Base-by-base conservation (phyloP, 23 tunicate species). In the Halocynthia aurantium region DNA sequence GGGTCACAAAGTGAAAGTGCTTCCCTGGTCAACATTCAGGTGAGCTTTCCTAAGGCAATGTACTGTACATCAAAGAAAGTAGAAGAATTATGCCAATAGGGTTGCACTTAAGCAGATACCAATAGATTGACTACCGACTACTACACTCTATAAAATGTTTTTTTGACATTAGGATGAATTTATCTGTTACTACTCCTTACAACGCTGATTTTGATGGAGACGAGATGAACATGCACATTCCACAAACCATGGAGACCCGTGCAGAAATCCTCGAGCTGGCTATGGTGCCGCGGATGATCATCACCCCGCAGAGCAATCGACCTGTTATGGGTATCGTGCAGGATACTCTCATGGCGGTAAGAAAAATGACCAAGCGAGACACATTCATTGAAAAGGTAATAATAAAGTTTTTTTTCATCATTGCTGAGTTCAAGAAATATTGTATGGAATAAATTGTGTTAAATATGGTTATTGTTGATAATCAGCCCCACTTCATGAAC, bases 291-390 rank as follows among this genome's bases (percentile, higher is more conserved):
- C 80, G 94, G 49, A 67, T 96, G 83, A 92, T 96, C 72, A 76
- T 96, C 70, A 96, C 99, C 7, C 99, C 99, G 6, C 99, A 96
- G 71, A 85, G 88, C 72, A 96, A 96, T 58, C 88, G 99, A 6
- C 99, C 99, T 52, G 99, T 96, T 77, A 96, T 96, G 99, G 99
- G 99, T 54, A 96, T 96, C 76, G 99, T 96, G 62, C 99, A 96
- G 81, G 99, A 96, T 71, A 96, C 99, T 6, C 77, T 96, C 63
- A 96, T 96, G 31, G 99, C 99, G 51, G 99, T 90, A 75, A 67
- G 99, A 9, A 96, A 96, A 80, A 89, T 96, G 96, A 96, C 99
- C 56, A 96, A 96, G 66, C 76, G 99, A 49, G 99, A 96, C 78
- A 67, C 88, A 5, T 90, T 96, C 61, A 96, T 96, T 73, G 93